A percentile compares a stretch with the other conserved stretches of the same genome.
phyloP scores from a whole-genome alignment of 1,140 invertebrate species.

The Phymorhynchus buccinoides region DNA sequence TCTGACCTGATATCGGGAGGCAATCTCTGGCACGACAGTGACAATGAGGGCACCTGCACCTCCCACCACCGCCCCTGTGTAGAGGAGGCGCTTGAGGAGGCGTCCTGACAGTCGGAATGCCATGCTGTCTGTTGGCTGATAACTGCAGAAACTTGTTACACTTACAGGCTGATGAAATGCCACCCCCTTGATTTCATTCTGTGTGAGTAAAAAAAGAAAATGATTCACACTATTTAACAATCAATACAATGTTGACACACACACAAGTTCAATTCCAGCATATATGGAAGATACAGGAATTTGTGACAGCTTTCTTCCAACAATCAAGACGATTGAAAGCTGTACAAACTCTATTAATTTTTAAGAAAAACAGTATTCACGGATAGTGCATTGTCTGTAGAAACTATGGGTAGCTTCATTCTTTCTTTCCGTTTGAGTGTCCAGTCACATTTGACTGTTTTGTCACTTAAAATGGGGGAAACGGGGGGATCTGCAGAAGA shows the following conservation, averaged over 20 bases:
- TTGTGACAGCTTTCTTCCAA: too few species aligned
- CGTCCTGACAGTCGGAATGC: conserved; percentile 4
- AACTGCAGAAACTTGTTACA: not conserved
- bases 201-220: not conserved
- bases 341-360: too few species aligned
- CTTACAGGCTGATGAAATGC: not conserved
- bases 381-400: too few species aligned
- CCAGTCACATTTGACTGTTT: too few species aligned
- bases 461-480: too few species aligned
- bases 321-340: too few species aligned
- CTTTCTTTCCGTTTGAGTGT: too few species aligned
- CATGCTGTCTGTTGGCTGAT: not conserved
- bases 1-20: conserved; percentile 16
- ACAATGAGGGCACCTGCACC: conserved; percentile 35
- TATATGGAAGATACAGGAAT: too few species aligned
- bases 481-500: too few species aligned
- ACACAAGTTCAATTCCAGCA: not conserved
- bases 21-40: conserved; percentile 37
- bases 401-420: too few species aligned
- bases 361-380: too few species aligned
- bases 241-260: not conserved
- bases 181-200: conserved; percentile 25
- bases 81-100: conserved; percentile 38
- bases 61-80: conserved; percentile 35
- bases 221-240: not conserved